Conservation (phyloP, 2,113 vertebrate genomes). For the Melanerpes aurifrons region DNA sequence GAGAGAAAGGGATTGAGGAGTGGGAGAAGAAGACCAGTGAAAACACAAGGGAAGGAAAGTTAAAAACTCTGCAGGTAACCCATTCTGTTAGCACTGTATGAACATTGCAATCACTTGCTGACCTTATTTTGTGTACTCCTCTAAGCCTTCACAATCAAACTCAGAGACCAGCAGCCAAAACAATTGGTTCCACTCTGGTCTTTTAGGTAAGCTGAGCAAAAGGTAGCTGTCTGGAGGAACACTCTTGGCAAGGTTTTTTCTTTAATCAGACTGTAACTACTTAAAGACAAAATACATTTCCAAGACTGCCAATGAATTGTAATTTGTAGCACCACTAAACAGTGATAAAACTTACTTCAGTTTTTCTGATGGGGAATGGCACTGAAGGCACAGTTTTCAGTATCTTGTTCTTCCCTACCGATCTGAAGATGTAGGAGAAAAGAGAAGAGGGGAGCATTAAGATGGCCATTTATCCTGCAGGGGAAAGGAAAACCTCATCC, state of each 20-base stretch:
- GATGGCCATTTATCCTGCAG: slow-evolving; percentile 9
- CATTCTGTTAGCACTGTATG: background rate
- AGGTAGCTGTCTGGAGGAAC: background rate
- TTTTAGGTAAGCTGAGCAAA: background rate
- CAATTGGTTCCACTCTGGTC: background rate
- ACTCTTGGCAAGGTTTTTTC: background rate
- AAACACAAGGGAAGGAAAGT: background rate
- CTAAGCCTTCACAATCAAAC: background rate
- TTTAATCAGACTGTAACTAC: background rate
- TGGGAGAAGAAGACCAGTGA: background rate
- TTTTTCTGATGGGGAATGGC: slow-evolving; percentile 18
- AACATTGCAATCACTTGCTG: background rate
- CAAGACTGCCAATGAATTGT: background rate
- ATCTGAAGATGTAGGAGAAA: slow-evolving; percentile 45
- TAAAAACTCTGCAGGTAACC: background rate
- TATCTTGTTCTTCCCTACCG: background rate
- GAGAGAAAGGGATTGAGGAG: rapidly evolving
- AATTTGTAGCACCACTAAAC: slow-evolving; percentile 1
- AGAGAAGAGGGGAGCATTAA: slow-evolving; percentile 35
- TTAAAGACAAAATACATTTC: background rate
- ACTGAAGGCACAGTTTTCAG: background rate
- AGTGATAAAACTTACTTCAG: background rate
- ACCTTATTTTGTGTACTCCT: background rate
- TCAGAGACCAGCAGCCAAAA: background rate
- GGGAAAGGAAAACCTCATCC: background rate